Conservation (phyloP, 2,113 vertebrate genomes). For the Seriola dumerili region DNA sequence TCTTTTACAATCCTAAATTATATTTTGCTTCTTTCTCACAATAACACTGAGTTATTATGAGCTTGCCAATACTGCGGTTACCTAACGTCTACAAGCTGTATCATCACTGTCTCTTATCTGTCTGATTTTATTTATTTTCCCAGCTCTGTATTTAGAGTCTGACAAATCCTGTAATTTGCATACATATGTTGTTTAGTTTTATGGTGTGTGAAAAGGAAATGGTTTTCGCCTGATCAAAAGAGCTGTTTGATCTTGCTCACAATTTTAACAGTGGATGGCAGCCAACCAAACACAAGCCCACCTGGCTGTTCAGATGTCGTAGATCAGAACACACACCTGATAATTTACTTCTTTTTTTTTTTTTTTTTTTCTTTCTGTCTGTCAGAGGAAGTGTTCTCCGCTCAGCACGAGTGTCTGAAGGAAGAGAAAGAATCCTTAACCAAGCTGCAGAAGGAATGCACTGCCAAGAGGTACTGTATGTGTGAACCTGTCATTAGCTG, state of each 20-base stretch:
- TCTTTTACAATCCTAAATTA: constrained; percentile 15
- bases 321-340: constrained; percentile 52
- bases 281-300: constrained; percentile 60
- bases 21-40: constrained; percentile 13
- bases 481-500: constrained; percentile 62
- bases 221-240: constrained; percentile 65
- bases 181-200: constrained; percentile 70
- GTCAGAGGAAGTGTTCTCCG: constrained; percentile 90
- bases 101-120: constrained; percentile 53
- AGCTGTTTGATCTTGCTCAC: constrained; percentile 60
- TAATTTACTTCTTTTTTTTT: constrained; percentile 62
- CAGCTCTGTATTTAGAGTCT: constrained; percentile 66
- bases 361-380: constrained; percentile 56
- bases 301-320: constrained; percentile 68
- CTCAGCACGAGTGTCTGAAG: constrained; percentile 88
- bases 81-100: constrained; percentile 34
- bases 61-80: constrained; percentile 28
- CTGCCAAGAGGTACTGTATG: constrained; percentile 92
- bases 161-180: constrained; percentile 72
- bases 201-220: constrained; percentile 78
- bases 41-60: constrained; percentile 29
- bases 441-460: constrained; percentile 92
- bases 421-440: constrained; percentile 89
- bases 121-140: constrained; percentile 66
- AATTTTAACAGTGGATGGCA: constrained; percentile 55